Conservation (phyloP, 2,113 vertebrate genomes). For the Leptosomus discolor region DNA sequence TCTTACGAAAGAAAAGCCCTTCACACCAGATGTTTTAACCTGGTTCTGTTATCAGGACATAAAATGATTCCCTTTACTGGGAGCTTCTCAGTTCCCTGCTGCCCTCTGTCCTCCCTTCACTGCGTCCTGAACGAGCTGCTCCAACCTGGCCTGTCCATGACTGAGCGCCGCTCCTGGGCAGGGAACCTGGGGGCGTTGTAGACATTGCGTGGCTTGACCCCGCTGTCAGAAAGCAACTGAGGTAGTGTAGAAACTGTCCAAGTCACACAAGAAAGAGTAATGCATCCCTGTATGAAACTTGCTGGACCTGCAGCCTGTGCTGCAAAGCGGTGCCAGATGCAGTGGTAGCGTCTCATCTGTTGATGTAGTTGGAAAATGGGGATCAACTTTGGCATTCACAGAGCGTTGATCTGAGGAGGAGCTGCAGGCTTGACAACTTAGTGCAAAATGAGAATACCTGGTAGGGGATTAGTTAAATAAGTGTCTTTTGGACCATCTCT, state of each 20-base stretch:
- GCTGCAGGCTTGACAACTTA: not conserved
- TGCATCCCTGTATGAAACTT: fast-evolving
- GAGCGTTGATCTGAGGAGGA: not conserved
- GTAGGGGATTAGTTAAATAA: not conserved
- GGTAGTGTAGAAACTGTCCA: not conserved
- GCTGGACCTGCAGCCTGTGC: fast-evolving
- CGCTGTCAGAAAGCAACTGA: not conserved
- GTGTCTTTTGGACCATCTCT: not conserved
- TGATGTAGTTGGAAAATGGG: not conserved
- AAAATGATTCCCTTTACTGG: not conserved
- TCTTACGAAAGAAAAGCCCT: not conserved
- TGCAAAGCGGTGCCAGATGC: not conserved
- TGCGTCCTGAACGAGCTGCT: not conserved
- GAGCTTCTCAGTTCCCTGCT: not conserved
- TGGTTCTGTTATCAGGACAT: not conserved
- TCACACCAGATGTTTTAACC: not conserved
- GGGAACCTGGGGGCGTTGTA: too few relatives aligned
- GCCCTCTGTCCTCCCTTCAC: not conserved
- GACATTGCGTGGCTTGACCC: not conserved
- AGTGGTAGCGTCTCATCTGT: not conserved
- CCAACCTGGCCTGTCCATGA: fast-evolving
- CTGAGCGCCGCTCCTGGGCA: not conserved
- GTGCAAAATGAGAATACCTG: not conserved
- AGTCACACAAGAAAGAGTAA: not conserved
- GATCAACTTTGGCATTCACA: not conserved